Evolutionary conservation across 2,797 vertebrate genomes (phyloP).

Genomic region (Galagoides demidoff): DNA sequence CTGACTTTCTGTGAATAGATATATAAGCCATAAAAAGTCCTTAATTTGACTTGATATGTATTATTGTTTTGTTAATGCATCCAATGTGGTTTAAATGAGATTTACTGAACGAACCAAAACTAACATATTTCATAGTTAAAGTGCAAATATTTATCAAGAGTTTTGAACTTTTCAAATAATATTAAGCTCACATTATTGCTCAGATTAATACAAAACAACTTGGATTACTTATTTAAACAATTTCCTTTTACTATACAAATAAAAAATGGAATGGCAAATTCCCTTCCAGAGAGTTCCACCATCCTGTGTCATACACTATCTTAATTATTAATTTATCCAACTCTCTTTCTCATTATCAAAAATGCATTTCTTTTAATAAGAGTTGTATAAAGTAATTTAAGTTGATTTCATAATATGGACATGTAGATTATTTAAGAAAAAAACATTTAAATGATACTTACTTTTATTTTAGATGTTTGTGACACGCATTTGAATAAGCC

Average conservation of each 20-base stretch:
- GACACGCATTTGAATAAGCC: neutral
- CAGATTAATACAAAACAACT: neutral
- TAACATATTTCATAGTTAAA: slow-evolving; percentile 10
- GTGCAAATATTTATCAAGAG: neutral
- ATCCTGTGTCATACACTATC: neutral
- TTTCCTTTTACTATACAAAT: neutral
- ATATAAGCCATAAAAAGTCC: neutral
- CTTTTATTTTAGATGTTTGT: neutral
- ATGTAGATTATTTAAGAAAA: slow-evolving; percentile 5
- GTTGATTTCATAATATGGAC: neutral
- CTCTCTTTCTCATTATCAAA: neutral
- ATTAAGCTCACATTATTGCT: neutral
- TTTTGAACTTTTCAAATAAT: slow-evolving; percentile 9
- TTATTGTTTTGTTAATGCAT: neutral
- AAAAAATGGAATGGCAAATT: neutral
- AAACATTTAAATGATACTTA: neutral
- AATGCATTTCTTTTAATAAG: neutral
- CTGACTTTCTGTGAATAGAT: neutral
- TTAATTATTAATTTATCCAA: neutral
- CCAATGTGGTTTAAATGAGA: neutral
- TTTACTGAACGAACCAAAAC: neutral
- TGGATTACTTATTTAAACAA: neutral
- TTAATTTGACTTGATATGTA: neutral
- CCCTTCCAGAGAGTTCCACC: neutral
- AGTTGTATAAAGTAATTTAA: neutral